phyloP scores from a whole-genome alignment of 2,113 vertebrate genomes.

The Paramisgurnus dabryanus region DNA sequence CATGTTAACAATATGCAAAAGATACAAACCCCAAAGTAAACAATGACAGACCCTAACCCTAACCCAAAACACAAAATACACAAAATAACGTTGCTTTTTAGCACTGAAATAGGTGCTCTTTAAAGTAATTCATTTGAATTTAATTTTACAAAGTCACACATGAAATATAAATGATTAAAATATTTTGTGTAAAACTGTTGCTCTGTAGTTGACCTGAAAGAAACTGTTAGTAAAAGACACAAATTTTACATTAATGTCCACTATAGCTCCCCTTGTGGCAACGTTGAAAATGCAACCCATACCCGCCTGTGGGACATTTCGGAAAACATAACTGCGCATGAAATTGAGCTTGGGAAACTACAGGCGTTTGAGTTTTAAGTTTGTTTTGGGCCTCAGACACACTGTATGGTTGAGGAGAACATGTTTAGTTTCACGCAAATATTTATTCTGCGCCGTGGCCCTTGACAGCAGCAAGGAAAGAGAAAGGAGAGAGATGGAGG shows the following conservation, averaged over 20 bases:
- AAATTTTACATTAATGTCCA: not conserved
- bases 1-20: too few relatives aligned
- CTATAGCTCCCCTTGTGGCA: not conserved
- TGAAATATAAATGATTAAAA: too few relatives aligned
- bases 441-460: slow-evolving; percentile 66
- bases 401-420: slow-evolving; percentile 53
- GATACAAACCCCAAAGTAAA: too few relatives aligned
- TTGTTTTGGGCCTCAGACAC: slow-evolving; percentile 58
- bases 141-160: too few relatives aligned
- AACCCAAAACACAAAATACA: too few relatives aligned
- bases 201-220: too few relatives aligned
- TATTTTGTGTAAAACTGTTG: too few relatives aligned
- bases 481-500: slow-evolving; percentile 54
- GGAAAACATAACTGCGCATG: not conserved
- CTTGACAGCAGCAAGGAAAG: slow-evolving; percentile 63
- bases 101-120: too few relatives aligned
- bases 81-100: too few relatives aligned
- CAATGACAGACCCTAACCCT: too few relatives aligned
- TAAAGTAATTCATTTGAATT: too few relatives aligned
- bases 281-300: not conserved
- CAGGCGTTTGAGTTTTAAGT: not conserved
- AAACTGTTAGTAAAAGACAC: not conserved
- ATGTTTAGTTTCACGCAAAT: slow-evolving; percentile 67
- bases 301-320: not conserved
- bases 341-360: not conserved